These are phyloP conservation scores for Candoia aspera DNA, from an alignment of 2,113 vertebrate genomes.

Conservation along the genomic window DNA sequence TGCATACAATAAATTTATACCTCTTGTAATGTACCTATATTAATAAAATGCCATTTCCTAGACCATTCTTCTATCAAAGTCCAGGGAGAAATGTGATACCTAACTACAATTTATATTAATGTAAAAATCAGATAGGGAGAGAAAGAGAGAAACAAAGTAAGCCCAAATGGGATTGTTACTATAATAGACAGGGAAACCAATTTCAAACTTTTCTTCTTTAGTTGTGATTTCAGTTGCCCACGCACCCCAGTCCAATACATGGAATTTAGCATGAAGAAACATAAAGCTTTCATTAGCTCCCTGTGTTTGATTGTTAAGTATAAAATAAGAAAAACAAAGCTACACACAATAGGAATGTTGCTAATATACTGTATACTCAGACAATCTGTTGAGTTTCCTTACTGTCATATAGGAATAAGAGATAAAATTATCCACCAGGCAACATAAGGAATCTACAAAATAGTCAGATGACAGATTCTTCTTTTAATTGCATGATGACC, in stretches of 20 bases:
- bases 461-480: not conserved
- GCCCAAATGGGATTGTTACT: too few relatives aligned
- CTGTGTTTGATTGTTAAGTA: not conserved
- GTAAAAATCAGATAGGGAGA: not conserved
- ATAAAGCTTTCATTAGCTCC: not conserved
- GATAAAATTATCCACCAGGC: not conserved
- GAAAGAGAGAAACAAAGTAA: too few relatives aligned
- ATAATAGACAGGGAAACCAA: too few relatives aligned
- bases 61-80: not conserved
- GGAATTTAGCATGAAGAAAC: not conserved
- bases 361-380: not conserved
- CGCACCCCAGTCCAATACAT: not conserved
- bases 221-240: not conserved
- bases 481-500: not conserved
- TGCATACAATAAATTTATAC: not conserved
- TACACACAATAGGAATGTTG: not conserved
- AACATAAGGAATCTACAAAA: not conserved
- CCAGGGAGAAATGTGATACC: not conserved
- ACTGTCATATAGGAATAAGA: not conserved
- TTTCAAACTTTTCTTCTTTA: not conserved
- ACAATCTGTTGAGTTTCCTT: not conserved
- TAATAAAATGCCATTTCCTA: not conserved
- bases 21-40: not conserved
- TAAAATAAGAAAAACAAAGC: not conserved
- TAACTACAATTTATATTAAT: not conserved